Percentiles rank a stretch among this genome's conserved stretches.
Evolutionary conservation across 1,140 invertebrate species (phyloP).

Genomic region (Araneus ventricosus): DNA sequence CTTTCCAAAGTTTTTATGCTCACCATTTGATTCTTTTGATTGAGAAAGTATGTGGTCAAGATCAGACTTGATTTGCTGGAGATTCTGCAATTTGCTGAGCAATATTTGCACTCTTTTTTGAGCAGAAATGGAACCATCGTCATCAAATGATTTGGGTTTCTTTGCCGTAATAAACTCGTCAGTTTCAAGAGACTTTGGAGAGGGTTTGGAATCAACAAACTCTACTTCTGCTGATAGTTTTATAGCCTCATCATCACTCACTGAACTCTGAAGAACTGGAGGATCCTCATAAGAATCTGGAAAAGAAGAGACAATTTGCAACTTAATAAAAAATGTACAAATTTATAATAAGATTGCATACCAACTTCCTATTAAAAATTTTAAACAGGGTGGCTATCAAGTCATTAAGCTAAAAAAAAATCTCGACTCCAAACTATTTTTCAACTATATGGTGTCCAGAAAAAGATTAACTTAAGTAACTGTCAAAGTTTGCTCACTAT

Average conservation of each 20-base stretch:
- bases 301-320: not conserved
- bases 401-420: not conserved
- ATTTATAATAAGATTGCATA: not conserved
- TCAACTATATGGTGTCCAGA: no score
- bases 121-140: not conserved
- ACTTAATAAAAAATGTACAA: not conserved
- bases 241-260: not conserved
- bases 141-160: conserved; percentile 27
- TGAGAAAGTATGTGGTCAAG: conserved; percentile 39
- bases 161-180: conserved; percentile 50
- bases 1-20: not conserved
- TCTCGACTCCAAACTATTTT: not conserved
- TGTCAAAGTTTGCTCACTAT: no score
- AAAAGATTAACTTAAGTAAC: no score
- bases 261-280: not conserved
- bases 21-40: not conserved
- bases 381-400: not conserved
- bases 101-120: conserved; percentile 52
- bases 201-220: conserved; percentile 54
- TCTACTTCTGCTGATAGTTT: not conserved
- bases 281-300: not conserved
- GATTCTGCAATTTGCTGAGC: conserved; percentile 65
- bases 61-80: conserved; percentile 63
- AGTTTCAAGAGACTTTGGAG: conserved; percentile 11
- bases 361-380: not conserved